A percentile compares a stretch with the other conserved stretches of the same genome.
Evolutionary conservation across 2,888 invertebrate species (phyloP).

Genomic region (Megastigmus dorsalis): DNA sequence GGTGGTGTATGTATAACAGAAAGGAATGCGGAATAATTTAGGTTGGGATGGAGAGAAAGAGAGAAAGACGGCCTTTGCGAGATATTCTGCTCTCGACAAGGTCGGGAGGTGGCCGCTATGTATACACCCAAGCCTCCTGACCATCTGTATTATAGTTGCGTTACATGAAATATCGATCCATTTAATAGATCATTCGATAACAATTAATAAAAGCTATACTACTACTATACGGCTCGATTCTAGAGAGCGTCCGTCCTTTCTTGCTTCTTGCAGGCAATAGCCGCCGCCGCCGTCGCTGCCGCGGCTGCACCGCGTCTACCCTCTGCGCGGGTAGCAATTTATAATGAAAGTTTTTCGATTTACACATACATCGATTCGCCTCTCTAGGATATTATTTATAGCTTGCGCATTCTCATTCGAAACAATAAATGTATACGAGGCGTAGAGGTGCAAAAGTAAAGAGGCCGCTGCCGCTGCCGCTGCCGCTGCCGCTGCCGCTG

Average conservation of each 20-base stretch:
- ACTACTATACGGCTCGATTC: too few species aligned
- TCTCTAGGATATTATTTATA: slow-evolving; percentile 10
- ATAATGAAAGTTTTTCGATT: slow-evolving; percentile 22
- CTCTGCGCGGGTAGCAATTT: slow-evolving; percentile 11
- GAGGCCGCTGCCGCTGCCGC: not conserved
- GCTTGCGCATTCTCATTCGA: not conserved
- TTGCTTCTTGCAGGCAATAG: too few species aligned
- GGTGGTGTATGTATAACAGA: too few species aligned
- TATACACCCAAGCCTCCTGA: not conserved
- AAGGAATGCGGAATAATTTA: slow-evolving; percentile 48
- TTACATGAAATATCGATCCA: slow-evolving; percentile 34
- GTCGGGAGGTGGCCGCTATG: slow-evolving; percentile 16
- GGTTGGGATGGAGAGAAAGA: too few species aligned
- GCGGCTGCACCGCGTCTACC: slow-evolving; percentile 17
- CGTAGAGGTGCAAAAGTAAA: not conserved
- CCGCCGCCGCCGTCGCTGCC: too few species aligned
- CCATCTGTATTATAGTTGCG: slow-evolving; percentile 12
- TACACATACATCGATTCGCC: not conserved
- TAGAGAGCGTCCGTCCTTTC: too few species aligned
- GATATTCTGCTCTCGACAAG: slow-evolving; percentile 33
- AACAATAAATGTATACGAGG: too few species aligned
- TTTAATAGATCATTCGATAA: slow-evolving; percentile 42
- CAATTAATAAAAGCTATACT: slow-evolving; percentile 51
- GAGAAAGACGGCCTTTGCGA: slow-evolving; percentile 36
- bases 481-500: not conserved